A percentile compares a stretch with the other conserved stretches of the same genome.
These are phyloP conservation scores for Etheostoma cragini DNA, from an alignment of 2,113 vertebrate genomes.

Conservation along the genomic window DNA sequence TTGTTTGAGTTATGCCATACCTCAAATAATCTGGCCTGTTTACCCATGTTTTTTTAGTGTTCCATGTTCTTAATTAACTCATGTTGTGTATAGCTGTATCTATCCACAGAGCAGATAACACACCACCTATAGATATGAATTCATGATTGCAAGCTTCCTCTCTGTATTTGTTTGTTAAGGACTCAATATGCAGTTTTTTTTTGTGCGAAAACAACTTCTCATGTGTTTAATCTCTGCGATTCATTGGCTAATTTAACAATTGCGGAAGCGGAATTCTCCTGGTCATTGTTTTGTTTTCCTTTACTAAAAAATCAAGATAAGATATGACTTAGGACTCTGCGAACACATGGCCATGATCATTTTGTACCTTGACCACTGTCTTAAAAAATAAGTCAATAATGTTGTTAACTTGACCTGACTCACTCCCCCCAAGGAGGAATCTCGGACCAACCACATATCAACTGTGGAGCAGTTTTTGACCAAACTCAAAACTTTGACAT, in stretches of 20 bases:
- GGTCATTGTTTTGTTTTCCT: slow-evolving; percentile 37
- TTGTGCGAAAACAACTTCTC: background rate
- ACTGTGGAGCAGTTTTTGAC: background rate
- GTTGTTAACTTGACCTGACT: slow-evolving; percentile 32
- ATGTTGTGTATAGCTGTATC: background rate
- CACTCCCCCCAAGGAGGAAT: background rate
- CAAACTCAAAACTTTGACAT: background rate
- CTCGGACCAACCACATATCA: background rate
- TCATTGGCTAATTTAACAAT: background rate
- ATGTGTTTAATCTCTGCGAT: background rate
- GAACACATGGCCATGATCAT: slow-evolving; percentile 19
- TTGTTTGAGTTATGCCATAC: background rate
- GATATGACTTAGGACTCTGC: slow-evolving; percentile 37
- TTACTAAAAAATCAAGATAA: slow-evolving; percentile 57
- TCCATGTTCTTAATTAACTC: slow-evolving; percentile 18
- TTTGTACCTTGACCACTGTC: slow-evolving; percentile 72
- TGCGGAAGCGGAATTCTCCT: background rate
- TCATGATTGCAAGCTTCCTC: background rate
- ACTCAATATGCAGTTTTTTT: too few relatives aligned
- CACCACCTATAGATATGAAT: slow-evolving; percentile 15
- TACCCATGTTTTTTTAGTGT: background rate
- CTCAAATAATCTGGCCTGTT: background rate
- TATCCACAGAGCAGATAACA: slow-evolving; percentile 15
- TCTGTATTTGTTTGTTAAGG: background rate
- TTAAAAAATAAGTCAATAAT: slow-evolving; percentile 69